phyloP scores from a whole-genome alignment of 2,113 vertebrate genomes.

The Eurypyga helias region DNA sequence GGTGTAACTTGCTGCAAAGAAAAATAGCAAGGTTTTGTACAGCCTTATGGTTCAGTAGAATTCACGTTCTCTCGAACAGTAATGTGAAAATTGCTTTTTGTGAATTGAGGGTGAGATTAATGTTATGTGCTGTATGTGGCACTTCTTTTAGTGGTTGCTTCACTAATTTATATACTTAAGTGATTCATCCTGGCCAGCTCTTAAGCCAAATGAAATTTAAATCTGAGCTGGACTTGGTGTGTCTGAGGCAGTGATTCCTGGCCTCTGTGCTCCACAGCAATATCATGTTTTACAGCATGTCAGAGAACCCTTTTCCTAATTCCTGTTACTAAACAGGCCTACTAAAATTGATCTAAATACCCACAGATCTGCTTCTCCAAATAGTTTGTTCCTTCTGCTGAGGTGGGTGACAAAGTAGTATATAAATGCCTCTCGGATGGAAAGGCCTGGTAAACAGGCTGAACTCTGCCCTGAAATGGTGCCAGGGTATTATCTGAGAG shows the following conservation, averaged over 20 bases:
- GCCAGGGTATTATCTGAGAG: not conserved
- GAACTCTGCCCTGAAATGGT: not conserved
- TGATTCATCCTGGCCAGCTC: not conserved
- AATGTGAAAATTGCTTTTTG: not conserved
- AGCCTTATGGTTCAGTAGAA: not conserved
- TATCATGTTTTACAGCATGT: not conserved
- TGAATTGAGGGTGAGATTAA: not conserved
- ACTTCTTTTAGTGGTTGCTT: not conserved
- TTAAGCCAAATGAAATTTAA: not conserved
- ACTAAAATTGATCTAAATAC: not conserved
- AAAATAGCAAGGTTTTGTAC: not conserved
- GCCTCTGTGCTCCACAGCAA: not conserved
- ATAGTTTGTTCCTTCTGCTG: not conserved
- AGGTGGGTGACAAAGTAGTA: not conserved
- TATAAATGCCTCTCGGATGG: not conserved
- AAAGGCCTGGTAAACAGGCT: not conserved
- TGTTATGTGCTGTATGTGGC: not conserved
- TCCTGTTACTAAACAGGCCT: not conserved
- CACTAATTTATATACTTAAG: not conserved
- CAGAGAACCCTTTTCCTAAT: not conserved
- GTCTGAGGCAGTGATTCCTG: not conserved
- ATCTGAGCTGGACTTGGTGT: not conserved
- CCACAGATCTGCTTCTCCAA: not conserved
- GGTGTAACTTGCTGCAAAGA: not conserved
- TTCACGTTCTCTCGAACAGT: not conserved